Evolutionary conservation across 2,888 invertebrate species (phyloP).

Genomic region (Melikaiella ostensackeni): DNA sequence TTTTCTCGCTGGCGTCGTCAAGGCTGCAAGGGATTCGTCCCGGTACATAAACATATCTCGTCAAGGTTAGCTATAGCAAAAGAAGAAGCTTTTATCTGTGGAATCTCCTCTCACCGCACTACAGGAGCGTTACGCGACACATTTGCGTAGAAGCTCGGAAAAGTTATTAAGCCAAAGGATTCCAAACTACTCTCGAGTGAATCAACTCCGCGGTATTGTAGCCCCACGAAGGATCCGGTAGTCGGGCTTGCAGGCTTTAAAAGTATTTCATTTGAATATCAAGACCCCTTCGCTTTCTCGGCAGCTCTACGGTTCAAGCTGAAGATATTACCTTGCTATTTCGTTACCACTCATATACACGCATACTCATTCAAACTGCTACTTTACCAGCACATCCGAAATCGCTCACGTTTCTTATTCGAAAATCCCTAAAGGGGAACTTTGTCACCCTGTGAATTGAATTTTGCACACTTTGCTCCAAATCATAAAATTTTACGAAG

Average conservation of each 20-base stretch:
- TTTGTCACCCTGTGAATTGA: not conserved
- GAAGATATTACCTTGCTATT: slow-evolving; percentile 48
- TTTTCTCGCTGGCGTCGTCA: slow-evolving; percentile 32
- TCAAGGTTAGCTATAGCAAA: slow-evolving; percentile 33
- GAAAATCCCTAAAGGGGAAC: not conserved
- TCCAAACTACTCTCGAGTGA: slow-evolving; percentile 54
- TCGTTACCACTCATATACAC: slow-evolving; percentile 15
- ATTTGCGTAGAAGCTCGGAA: slow-evolving; percentile 52
- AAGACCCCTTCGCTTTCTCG: slow-evolving; percentile 46
- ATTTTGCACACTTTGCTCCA: not conserved
- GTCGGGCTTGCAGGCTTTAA: slow-evolving; percentile 47
- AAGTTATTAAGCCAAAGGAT: slow-evolving; percentile 55
- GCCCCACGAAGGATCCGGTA: slow-evolving; percentile 34
- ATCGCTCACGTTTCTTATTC: slow-evolving; percentile 10
- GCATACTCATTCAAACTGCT: not conserved
- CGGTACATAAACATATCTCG: slow-evolving; percentile 30
- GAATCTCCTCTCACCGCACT: slow-evolving; percentile 44
- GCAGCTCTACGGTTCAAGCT: slow-evolving; percentile 34
- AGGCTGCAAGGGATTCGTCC: slow-evolving; percentile 20
- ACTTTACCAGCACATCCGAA: slow-evolving; percentile 7
- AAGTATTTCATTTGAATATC: slow-evolving; percentile 56
- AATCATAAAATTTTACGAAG: not conserved
- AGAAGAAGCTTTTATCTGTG: slow-evolving; percentile 45
- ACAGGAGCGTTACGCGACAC: slow-evolving; percentile 51
- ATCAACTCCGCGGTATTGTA: slow-evolving; percentile 51